Percentiles rank a stretch among this genome's conserved stretches.
These are phyloP conservation scores for Ia io DNA, from an alignment of 2,113 vertebrate species.

Conservation along the genomic window DNA sequence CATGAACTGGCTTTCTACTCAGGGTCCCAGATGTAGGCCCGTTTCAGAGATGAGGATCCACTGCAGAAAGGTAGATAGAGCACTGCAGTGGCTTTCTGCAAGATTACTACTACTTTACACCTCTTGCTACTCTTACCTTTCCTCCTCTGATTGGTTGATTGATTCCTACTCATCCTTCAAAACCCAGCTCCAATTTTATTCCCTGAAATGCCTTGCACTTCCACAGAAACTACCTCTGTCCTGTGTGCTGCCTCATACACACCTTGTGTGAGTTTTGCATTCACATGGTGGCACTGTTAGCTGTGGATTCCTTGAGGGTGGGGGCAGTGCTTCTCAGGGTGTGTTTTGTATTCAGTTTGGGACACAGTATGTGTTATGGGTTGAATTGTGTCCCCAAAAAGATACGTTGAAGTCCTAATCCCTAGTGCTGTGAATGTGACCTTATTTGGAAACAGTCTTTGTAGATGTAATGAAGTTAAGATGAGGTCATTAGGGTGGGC, in stretches of 20 bases:
- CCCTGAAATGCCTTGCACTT: neutral
- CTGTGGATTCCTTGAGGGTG: neutral
- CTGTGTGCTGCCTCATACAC: neutral
- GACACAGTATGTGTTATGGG: neutral
- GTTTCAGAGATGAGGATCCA: neutral
- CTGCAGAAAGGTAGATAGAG: neutral
- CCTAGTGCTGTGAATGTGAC: neutral
- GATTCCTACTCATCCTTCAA: constrained; percentile 24
- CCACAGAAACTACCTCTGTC: neutral
- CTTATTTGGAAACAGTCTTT: neutral
- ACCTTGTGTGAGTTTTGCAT: neutral
- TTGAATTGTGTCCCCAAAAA: neutral
- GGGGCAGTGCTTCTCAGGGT: neutral
- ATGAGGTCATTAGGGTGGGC: neutral
- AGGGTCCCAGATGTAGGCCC: neutral
- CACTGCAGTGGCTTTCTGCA: neutral
- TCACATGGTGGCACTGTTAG: neutral
- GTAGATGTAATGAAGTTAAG: neutral
- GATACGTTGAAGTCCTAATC: neutral
- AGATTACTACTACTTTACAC: neutral
- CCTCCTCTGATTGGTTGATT: neutral
- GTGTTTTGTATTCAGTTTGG: neutral
- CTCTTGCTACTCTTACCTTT: neutral
- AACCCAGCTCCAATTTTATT: neutral
- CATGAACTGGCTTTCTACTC: neutral